Conservation (phyloP, 2,113 vertebrate species). For the Leucopternis melanops region DNA sequence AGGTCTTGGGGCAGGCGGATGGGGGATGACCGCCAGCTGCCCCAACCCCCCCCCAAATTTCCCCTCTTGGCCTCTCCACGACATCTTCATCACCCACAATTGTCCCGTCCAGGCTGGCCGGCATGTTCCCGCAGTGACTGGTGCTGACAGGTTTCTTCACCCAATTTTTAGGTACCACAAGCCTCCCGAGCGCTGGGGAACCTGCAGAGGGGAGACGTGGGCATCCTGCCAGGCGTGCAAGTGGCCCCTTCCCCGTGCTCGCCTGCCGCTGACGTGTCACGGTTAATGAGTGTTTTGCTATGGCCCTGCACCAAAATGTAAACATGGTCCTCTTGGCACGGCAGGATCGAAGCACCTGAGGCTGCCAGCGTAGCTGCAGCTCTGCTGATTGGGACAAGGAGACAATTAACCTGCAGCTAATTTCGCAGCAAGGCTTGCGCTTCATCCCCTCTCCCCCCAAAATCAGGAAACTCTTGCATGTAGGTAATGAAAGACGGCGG, state of each 20-base stretch:
- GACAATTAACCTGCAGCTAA: background rate
- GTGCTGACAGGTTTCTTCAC: background rate
- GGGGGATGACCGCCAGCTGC: accelerated
- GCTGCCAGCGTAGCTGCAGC: background rate
- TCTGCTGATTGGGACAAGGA: background rate
- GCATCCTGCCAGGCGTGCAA: too few species aligned
- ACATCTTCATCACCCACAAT: background rate
- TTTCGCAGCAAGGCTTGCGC: background rate
- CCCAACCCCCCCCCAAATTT: background rate
- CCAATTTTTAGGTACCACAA: background rate
- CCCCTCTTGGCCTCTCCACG: background rate
- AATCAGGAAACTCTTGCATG: background rate
- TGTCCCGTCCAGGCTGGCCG: background rate
- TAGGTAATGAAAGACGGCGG: background rate
- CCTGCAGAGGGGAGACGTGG: background rate
- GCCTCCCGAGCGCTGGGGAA: background rate
- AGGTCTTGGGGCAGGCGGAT: too few species aligned
- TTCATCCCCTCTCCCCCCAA: background rate
- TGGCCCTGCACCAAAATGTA: background rate
- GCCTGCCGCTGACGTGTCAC: accelerated
- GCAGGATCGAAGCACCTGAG: background rate
- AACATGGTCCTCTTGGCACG: background rate
- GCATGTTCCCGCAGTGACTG: background rate
- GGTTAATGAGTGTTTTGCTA: background rate
- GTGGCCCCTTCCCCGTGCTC: background rate